Evolutionary conservation across 2,888 invertebrate species (phyloP).

Genomic region (Slavum lentiscoides): DNA sequence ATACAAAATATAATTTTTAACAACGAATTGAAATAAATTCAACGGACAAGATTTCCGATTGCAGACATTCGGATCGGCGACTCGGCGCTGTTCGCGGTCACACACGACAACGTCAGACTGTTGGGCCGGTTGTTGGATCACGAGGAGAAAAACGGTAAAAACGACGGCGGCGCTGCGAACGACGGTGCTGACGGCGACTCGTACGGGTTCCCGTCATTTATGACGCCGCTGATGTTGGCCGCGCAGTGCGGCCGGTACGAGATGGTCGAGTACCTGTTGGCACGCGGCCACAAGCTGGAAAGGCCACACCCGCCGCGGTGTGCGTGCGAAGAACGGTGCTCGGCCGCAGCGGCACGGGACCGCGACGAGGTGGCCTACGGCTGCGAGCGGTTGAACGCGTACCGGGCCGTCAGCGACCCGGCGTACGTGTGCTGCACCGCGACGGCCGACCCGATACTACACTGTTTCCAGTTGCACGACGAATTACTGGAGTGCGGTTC

Average conservation of each 20-base stretch:
- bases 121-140: constrained; percentile 3
- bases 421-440: constrained; percentile 33
- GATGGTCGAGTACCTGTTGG: constrained; percentile 27
- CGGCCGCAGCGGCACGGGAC: not conserved
- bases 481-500: constrained; percentile 22
- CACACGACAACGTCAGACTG: constrained; percentile 8
- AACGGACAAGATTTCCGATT: too few species aligned
- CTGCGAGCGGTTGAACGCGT: constrained; percentile 20
- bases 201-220: constrained; percentile 20
- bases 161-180: not conserved
- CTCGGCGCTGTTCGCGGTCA: constrained; percentile 31
- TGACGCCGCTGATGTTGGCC: constrained; percentile 45
- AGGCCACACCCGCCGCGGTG: constrained; percentile 31
- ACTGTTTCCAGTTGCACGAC: constrained; percentile 34
- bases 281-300: constrained; percentile 27
- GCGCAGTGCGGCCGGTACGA: constrained; percentile 39
- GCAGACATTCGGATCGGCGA: constrained; percentile 22
- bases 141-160: not conserved
- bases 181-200: too few species aligned
- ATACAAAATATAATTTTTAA: too few species aligned
- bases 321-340: not conserved
- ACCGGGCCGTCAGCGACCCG: constrained; percentile 28
- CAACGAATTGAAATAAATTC: too few species aligned
- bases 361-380: constrained; percentile 15
- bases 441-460: constrained; percentile 22